Base-by-base conservation (phyloP, 2,797 vertebrate species). In the Podarcis siculus region DNA sequence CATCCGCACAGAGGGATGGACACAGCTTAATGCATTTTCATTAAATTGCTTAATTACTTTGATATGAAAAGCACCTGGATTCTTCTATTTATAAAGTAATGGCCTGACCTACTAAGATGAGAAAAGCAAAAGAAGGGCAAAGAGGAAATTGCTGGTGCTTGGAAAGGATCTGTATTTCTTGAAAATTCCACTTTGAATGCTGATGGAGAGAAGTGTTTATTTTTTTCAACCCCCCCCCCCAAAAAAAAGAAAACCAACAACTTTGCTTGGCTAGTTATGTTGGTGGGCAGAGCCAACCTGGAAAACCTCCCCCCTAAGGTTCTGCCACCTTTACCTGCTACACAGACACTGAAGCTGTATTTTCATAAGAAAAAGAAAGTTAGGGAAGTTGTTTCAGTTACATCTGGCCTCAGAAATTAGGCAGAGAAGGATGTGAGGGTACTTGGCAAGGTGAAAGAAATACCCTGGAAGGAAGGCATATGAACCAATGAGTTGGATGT, bases 21-120 rank as follows among this genome's bases (percentile, higher is more conserved):
- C 92, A 93, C 92, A 93, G 91, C 89, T 93, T 72, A 94, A 94
- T 91, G 94, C 93, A 94, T 95, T 96, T 95, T 96, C 97, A 96
- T 96, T 96, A 97, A 96, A 96, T 95, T 92, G 90, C 77, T 89
- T 93, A 95, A 95, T 96, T 96, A 96, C 92, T 95, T 95, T 96
- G 95, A 92, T 94, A 94, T 94, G 95, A 93, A 94, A 95, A 92
- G 82, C 94, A 94, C 95, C 92, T 96, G 90, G 87, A 94, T 96
- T 95, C 90, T 95, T 87, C 93, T 93, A 84, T 94, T 95, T 95
- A 92, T 94, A 92, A 79, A 94, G 85, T 94, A 92, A 87, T 92
- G 92, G 85, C 88, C 91, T 93, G 90, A 95, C 92, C 95, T 92
- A 92, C 75, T 92, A 90, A 80, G 90, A 73, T 95, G 93, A 93